phyloP scores from a whole-genome alignment of 2,113 vertebrate species.

The Oceanites oceanicus region DNA sequence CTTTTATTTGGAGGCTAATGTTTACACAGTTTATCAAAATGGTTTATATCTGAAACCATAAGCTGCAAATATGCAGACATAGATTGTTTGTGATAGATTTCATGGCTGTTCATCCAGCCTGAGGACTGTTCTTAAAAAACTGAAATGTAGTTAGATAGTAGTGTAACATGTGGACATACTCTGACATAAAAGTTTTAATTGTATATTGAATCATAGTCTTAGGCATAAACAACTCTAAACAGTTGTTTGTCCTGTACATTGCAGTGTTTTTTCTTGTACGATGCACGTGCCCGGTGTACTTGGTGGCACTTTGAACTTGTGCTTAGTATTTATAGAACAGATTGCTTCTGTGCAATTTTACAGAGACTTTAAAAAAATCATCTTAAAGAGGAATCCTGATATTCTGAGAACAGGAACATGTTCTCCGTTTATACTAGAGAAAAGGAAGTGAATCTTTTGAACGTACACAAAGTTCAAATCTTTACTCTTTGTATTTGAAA shows the following conservation, averaged over 20 bases:
- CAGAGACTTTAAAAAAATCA: not conserved
- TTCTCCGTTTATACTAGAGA: not conserved
- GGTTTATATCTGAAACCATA: not conserved
- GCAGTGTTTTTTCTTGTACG: not conserved
- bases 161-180: not conserved
- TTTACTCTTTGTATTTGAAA: not conserved
- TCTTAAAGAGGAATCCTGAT: not conserved
- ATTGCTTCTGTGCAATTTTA: constrained; percentile 38
- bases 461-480: not conserved
- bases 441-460: not conserved
- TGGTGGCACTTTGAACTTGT: not conserved
- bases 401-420: not conserved
- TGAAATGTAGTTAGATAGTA: not conserved
- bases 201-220: not conserved
- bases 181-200: not conserved
- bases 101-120: not conserved
- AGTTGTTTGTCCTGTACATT: not conserved
- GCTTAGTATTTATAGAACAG: not conserved
- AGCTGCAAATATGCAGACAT: not conserved
- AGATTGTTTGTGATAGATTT: not conserved
- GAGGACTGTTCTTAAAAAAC: not conserved
- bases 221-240: not conserved
- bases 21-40: not conserved
- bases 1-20: not conserved
- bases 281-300: accelerated